Percentiles rank a stretch among this genome's conserved stretches.
Conservation (phyloP, 1,140 invertebrate genomes). For the Brachionus rotundiformis region DNA sequence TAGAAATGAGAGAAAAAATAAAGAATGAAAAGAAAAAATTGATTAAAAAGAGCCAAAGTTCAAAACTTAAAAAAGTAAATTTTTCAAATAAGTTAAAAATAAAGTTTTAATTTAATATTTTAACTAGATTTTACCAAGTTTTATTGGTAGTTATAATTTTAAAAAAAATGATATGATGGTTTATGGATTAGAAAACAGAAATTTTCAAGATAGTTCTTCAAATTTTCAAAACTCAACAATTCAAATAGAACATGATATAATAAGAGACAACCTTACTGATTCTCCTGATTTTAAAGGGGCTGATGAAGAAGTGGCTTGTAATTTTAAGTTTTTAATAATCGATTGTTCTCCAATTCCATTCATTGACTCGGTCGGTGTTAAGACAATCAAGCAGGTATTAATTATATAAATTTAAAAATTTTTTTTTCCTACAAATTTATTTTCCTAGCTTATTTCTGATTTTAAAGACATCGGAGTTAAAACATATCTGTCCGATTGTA, state of each 20-base stretch:
- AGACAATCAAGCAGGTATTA: constrained; percentile 22
- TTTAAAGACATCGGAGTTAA: constrained; percentile 27
- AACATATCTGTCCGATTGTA: background rate
- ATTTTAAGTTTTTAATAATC: constrained; percentile 23
- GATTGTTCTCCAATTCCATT: constrained; percentile 30
- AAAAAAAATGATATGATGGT: background rate
- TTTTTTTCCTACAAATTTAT: background rate
- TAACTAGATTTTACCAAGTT: background rate
- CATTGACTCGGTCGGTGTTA: constrained; percentile 49
- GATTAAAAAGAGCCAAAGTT: background rate
- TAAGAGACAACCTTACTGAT: too few relatives aligned
- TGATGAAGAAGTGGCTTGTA: background rate
- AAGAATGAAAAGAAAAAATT: background rate
- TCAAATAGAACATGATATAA: background rate
- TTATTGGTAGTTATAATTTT: too few relatives aligned
- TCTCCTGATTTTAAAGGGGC: background rate
- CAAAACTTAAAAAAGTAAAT: constrained; percentile 11
- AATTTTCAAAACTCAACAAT: background rate
- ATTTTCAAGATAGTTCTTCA: background rate
- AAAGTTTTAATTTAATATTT: background rate
- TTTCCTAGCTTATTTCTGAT: background rate
- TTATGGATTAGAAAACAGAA: background rate
- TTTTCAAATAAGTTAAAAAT: too few relatives aligned
- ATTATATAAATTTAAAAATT: background rate
- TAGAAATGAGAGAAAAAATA: constrained; percentile 25